Evolutionary conservation across 92 coral and sea anemone species (phyloP).

Genomic region (Bergia sp.): DNA sequence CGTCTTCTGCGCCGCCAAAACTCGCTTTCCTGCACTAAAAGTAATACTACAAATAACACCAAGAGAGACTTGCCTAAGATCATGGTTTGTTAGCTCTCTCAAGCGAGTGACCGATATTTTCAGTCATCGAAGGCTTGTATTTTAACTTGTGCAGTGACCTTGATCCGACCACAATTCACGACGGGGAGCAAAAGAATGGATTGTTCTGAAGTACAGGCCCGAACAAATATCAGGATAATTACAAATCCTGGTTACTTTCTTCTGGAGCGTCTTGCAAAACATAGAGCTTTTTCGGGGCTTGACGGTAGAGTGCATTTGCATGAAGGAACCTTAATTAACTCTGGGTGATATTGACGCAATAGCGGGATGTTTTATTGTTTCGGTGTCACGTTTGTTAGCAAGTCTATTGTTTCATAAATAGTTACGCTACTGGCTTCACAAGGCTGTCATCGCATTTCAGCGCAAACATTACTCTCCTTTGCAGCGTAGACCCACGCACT

Average conservation of each 20-base stretch:
- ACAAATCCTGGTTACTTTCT: too few relatives aligned
- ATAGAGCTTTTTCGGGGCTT: too few relatives aligned
- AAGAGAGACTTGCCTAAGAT: slow-evolving; percentile 10
- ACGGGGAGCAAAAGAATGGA: neutral
- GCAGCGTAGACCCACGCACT: neutral
- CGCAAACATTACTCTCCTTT: neutral
- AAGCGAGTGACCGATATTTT: neutral
- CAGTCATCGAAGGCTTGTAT: neutral
- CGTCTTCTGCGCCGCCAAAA: slow-evolving; percentile 61
- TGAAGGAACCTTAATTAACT: neutral
- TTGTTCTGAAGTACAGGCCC: neutral
- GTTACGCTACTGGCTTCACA: neutral
- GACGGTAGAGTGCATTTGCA: neutral
- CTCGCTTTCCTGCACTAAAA: slow-evolving; percentile 34
- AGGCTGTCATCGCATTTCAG: slow-evolving; percentile 33
- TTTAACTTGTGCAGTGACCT: neutral
- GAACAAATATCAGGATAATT: neutral
- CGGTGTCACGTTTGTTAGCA: neutral
- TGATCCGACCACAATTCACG: neutral
- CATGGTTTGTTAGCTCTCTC: neutral
- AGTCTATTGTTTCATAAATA: neutral
- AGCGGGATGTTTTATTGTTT: neutral
- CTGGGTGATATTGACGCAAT: slow-evolving; percentile 31
- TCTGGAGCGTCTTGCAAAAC: neutral
- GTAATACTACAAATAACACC: slow-evolving; percentile 4